Evolutionary conservation across 2,888 invertebrate species (phyloP).

Genomic region (Papilio protenor): DNA sequence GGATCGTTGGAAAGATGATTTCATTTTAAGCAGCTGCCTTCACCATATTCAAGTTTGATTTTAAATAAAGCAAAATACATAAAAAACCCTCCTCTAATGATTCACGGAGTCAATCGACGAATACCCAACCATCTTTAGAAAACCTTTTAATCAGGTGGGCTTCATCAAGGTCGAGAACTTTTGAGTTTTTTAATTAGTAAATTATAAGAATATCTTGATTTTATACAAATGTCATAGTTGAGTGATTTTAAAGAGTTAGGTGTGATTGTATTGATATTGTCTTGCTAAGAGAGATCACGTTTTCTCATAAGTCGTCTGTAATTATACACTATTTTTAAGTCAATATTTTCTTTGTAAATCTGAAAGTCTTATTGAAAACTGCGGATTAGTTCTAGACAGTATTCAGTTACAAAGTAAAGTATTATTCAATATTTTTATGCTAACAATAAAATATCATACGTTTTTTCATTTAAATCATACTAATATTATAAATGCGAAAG

Average conservation of each 20-base stretch:
- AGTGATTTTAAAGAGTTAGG: no score
- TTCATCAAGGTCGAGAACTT: neutral
- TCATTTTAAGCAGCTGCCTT: neutral
- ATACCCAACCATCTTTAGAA: neutral
- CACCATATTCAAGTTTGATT: neutral
- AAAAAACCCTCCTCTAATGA: neutral
- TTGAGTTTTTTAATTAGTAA: neutral
- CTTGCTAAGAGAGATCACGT: neutral
- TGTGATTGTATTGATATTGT: neutral
- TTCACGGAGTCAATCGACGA: neutral
- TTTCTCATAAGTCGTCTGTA: neutral
- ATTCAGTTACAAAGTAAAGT: neutral
- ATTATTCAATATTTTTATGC: neutral
- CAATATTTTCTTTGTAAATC: neutral
- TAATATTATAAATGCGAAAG: no score
- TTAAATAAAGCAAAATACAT: neutral
- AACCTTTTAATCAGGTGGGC: neutral
- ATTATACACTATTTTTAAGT: neutral
- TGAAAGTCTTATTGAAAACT: neutral
- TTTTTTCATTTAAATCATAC: neutral
- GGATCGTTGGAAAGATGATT: slow-evolving; percentile 27
- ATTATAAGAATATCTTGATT: neutral
- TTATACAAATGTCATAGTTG: no score
- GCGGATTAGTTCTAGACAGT: neutral
- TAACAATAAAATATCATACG: neutral